Evolutionary conservation across 2,113 vertebrate genomes (phyloP), one percentile per base, ranked within the genome.

Genomic region (Indicator maculatus): DNA sequence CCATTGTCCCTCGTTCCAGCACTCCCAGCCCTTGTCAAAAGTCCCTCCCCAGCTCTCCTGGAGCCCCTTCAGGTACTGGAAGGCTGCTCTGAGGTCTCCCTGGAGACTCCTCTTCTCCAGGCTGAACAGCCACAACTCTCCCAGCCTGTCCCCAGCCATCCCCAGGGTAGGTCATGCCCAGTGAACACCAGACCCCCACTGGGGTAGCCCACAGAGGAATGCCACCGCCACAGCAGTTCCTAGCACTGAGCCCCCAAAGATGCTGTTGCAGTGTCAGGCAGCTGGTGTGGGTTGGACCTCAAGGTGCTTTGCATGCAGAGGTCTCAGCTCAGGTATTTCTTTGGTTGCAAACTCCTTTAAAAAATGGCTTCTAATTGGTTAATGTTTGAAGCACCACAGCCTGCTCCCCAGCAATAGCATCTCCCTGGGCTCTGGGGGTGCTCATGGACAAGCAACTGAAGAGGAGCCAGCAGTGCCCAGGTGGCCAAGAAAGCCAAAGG

Each of bases 381-480:
- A 27, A 6, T 53, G 69, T 38, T 36, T 9, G 77, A 64, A 64
- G 41, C 70, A 11, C 70, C 64, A 2, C 39, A 58, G 38, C 58
- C 14, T 14, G 27, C 50, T 71, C 80, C 92, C 83, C 88, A 4
- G 76, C 97, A 97, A 97, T 85, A 93, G 97, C 89, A 61, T 92
- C 91, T 96, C 95, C 30, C 97, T 85, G 97, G 92, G 12, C 12
- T 14, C 41, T 15, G 36, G 36, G 36, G 36, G 36, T 36, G 36
- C 36, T 36, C 36, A 36, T 41, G 41, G 41, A 41, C 41, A 41
- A 41, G 41, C 41, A 41, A 12, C 41, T 41, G 41, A 41, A 41
- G 11, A 41, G 41, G 11, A 41, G 41, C 41, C 41, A 41, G 41
- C 41, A 41, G 41, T 41, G 41, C 41, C 41, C 41, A 41, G 41